Conservation (phyloP, 2,888 invertebrate genomes). For the Poecilobothrus nobilitatus region DNA sequence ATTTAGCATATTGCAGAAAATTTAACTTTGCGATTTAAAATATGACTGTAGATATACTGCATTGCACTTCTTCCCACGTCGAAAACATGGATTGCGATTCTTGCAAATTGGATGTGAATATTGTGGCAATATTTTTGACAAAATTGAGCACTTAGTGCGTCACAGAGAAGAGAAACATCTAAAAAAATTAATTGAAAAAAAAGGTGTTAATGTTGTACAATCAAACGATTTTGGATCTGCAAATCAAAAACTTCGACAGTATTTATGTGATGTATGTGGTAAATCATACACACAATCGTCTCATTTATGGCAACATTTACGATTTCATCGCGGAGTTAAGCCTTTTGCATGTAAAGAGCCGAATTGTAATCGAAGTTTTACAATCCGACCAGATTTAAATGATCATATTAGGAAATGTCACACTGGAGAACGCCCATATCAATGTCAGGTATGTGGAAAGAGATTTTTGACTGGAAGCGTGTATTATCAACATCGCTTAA, state of each 20-base stretch:
- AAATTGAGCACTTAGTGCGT: constrained; percentile 37
- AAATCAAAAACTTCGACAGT: constrained; percentile 39
- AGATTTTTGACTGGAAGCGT: constrained; percentile 56
- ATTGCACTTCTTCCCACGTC: constrained; percentile 40
- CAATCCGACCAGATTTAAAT: constrained; percentile 54
- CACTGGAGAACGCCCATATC: constrained; percentile 55
- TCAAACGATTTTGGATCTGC: constrained; percentile 21
- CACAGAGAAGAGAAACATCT: constrained; percentile 53
- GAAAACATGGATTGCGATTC: constrained; percentile 26
- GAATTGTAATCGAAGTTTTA: constrained; percentile 53
- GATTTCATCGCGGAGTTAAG: constrained; percentile 55
- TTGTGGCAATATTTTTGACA: constrained; percentile 35
- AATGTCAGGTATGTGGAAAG: constrained; percentile 53
- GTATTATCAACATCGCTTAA: constrained; percentile 55
- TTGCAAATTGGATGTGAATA: constrained; percentile 39
- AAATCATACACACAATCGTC: constrained; percentile 54
- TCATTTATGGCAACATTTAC: constrained; percentile 57
- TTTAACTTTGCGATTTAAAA: not conserved
- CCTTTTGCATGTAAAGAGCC: constrained; percentile 54
- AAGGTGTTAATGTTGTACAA: constrained; percentile 41
- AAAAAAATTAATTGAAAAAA: constrained; percentile 40
- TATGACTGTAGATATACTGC: constrained; percentile 33
- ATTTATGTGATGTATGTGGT: constrained; percentile 55
- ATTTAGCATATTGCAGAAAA: too few species aligned
- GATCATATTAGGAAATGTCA: constrained; percentile 57